Base-by-base conservation (phyloP, 2,113 vertebrate species). In the Paramisgurnus dabryanus region DNA sequence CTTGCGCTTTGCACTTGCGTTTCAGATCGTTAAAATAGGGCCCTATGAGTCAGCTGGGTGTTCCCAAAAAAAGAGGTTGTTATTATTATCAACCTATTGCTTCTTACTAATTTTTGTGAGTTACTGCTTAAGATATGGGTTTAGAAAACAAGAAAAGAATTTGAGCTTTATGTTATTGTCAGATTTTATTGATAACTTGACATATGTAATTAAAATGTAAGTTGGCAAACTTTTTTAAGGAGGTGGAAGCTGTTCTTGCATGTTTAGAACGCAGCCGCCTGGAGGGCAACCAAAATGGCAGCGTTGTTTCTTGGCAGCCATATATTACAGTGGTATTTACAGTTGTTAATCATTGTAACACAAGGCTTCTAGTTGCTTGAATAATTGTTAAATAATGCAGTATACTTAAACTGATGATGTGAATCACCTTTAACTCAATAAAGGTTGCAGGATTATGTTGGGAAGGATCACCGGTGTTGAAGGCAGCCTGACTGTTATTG, bases 401-500 rank as follows among this genome's bases (percentile, higher is more conserved):
- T 49, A 49, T 49, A 50, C 18, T 53, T n/a, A 7, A 58, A 39
- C 7, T 18, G 5, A 18, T 40, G 27, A 17, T 71, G 0, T n/a
- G n/a, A 15, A 57, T 57, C 4, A 71, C 47, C 41, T 43, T 70
- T n/a, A 34, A 18, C 27, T 5, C 6, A 18, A 55, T 15, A 55
- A 55, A 17, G 13, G 68, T 7, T 11, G 68, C 11, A 40, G 68
- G 53, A 18, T 55, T 8, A 41, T 40, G 34, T 57, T 41, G 27
- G 3, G 0, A 11, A 68, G 15, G 40, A 70, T 76, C 60, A 73
- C 74, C 64, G 85, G 63, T 71, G 55, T 73, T 76, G 67, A 87
- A 83, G 72, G 45, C 67, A 40, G 2, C 84, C 77, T 80, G 67
- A 67, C 64, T 78, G 78, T 57, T 79, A 79, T 87, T 67, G 82